Evolutionary conservation across 2,888 invertebrate species (phyloP), one percentile per base, ranked within the genome.

Genomic region (Thymelicus acteon): DNA sequence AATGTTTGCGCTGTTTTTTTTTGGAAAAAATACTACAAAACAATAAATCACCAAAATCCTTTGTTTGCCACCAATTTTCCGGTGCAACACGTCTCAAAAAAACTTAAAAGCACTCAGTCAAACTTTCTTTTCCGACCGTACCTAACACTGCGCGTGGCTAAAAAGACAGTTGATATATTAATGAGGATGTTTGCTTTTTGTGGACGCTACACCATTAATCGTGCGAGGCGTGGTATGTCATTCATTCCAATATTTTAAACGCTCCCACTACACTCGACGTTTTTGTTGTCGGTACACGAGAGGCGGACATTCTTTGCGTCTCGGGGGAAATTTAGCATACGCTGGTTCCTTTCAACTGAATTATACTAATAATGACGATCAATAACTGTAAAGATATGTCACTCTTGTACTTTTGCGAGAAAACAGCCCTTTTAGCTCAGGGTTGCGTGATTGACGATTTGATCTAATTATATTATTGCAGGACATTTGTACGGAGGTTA

Each of bases 161-260:
- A 92, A 91, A 93, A 90, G 93, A 93, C 93, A 92, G 91, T 88
- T 93, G 93, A 93, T 93, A 91, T 90, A 93, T 93, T 93, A 93
- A 93, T 92, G 93, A 93, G 92, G 85, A 75, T 83, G 90, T 87
- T 90, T 88, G 88, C 91, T 92, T 93, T 93, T 93, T 93, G 93
- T 93, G 82, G 79, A 83, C 84, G 86, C 85, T 79, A 84, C 80
- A 84, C 88, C 93, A 93, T 93, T 92, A 91, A 93, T 93, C 93
- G 90, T 91, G 83, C 91, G 86, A 87, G 86, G 89, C 92, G 89
- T 84, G 93, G 92, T 92, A 92, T 93, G 93, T 93, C 93, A 93
- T 93, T 92, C 92, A 93, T 92, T 93, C 93, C 93, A 90, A 93
- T 93, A 93, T 93, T 93, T 92, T 93, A 92, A 93, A 90, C 90